Evolutionary conservation across 2,797 vertebrate species (phyloP), one percentile per base, ranked within the genome.

Genomic region (Micromesistius poutassou): DNA sequence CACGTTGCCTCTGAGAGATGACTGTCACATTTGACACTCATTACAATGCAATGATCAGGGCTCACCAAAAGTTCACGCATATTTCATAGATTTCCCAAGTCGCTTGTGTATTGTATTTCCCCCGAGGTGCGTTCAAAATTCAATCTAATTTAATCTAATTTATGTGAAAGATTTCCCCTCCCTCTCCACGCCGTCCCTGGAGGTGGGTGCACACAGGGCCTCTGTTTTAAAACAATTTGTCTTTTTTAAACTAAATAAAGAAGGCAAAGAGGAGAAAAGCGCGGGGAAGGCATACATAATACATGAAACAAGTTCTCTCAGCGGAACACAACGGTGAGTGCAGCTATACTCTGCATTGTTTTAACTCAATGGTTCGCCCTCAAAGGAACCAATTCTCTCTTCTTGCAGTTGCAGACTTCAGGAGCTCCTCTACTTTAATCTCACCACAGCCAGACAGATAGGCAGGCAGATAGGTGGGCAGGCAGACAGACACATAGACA

Each of bases 181-280:
- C 30, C 28, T 30, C 30, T 71, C 4, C 68, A 30, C 28, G 12
- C 5, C 28, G 3, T 14, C 68, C 68, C 68, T 13, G 30, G 10
- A 38, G 71, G 71, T 2, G 1, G 6, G 31, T n/a, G 36, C 36
- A 28, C 36, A 28, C 72, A 42, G 36, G 36, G 12, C n/a, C 25
- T 36, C 36, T n/a, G 72, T 42, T 42, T 74, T 35, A 40, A 9
- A 25, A 25, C 36, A 25, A 74, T 40, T 42, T 74, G 72, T 38
- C 22, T 74, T 74, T 73, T 42, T 38, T 74, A 25, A 74, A 74
- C 36, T 38, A 74, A 42, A 74, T 36, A 74, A 38, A 28, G 22
- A 4, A 25, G 42, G 25, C 25, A 74, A 38, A 38, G 22, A 33
- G 36, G 36, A 38, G 22, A 33, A 73, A 73, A 73, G n/a, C 2